phyloP scores from a whole-genome alignment of 2,888 invertebrate species.

The Zaprionus bogoriensis region DNA sequence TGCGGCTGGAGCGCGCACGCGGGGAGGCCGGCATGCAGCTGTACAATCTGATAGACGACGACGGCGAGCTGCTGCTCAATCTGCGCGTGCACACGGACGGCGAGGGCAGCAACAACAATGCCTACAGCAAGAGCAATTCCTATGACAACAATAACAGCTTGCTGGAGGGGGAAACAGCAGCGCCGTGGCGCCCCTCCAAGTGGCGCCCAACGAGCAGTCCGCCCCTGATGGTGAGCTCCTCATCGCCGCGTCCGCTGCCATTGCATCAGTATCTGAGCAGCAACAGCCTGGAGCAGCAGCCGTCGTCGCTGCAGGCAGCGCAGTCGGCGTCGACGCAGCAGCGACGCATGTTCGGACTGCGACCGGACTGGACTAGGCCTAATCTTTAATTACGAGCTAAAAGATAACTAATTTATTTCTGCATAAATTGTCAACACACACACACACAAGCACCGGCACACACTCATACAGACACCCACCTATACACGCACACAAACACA shows the following conservation, averaged over 20 bases:
- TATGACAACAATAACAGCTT: no score
- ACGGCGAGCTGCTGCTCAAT: constrained; percentile 64
- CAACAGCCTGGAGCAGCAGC: constrained; percentile 40
- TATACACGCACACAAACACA: constrained; percentile 6
- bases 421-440: constrained; percentile 24
- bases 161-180: not conserved
- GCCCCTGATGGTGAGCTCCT: constrained; percentile 24
- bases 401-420: constrained; percentile 5
- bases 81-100: constrained; percentile 57
- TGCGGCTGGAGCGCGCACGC: constrained; percentile 56
- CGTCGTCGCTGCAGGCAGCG: not conserved
- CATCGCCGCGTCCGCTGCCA: constrained; percentile 62
- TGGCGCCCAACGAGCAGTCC: constrained; percentile 57
- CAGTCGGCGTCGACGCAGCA: constrained; percentile 29
- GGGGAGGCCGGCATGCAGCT: constrained; percentile 40
- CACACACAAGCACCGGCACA: constrained; percentile 4
- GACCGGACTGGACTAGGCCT: constrained; percentile 47
- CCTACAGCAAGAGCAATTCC: not conserved
- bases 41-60: constrained; percentile 68
- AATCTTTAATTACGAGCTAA: not conserved
- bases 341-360: constrained; percentile 34
- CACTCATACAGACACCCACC: constrained; percentile 1
- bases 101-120: not conserved
- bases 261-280: constrained; percentile 60
- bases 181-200: constrained; percentile 59